Evolutionary conservation across 2,797 vertebrate genomes (phyloP), one percentile per base, ranked within the genome.

Genomic region (Periparus ater): DNA sequence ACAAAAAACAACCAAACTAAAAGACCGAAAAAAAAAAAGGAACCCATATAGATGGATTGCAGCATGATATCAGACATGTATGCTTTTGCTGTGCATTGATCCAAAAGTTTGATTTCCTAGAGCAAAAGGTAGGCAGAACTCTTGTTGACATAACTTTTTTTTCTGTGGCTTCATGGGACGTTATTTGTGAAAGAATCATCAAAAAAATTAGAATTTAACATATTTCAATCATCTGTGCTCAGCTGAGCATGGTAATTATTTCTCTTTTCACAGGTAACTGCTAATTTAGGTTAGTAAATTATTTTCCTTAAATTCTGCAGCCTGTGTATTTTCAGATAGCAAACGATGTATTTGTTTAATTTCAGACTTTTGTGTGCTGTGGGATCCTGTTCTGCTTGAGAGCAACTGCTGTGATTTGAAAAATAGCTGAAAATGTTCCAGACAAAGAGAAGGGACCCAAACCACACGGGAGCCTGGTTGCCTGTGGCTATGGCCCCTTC

Each of bases 201-300:
- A 61, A 30, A 91, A 30, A 91, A 94, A 57, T 47, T 77, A 44
- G 6, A 68, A 88, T 81, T 88, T 88, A 75, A 54, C 9, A 29
- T 78, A 68, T 66, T 94, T 76, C 55, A 77, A 53, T 85, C 40
- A 78, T 68, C 42, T 75, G 2, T 78, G 63, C 47, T 86, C 45
- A 81, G 21, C 1, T 63, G 19, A 85, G 45, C 45, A n/a, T n/a
- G 38, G 32, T 63, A 67, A 51, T 80, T 85, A 53, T 55, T 88
- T 77, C 10, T 30, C 7, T 91, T 88, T 91, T 57, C 21, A 50
- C 13, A 77, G 32, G 19, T 68, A 91, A 73, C 40, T 48, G 15
- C 14, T 68, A 57, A 72, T 89, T 91, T 87, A 54, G 4, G 12
- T 76, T 13, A 60, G 10, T 15, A 79, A 91, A 74, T 92, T 60